Evolutionary conservation across 2,888 invertebrate genomes (phyloP).

Genomic region (Norana najaformis): DNA sequence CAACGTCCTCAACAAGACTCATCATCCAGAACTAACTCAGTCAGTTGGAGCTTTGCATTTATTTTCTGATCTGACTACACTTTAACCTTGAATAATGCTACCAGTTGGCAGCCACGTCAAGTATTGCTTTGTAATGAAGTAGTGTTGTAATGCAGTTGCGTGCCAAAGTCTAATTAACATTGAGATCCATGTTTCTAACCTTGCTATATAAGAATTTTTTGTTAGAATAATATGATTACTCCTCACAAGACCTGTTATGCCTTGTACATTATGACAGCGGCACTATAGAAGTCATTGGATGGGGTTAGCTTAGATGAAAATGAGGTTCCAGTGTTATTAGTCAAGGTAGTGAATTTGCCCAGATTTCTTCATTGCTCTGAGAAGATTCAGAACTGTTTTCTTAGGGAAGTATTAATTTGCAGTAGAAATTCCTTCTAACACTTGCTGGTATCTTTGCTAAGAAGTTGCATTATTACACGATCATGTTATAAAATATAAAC

Average conservation of each 20-base stretch:
- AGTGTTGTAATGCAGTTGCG: background rate
- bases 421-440: background rate
- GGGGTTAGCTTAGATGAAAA: too few species aligned
- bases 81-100: background rate
- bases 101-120: background rate
- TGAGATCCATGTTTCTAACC: background rate
- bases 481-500: background rate
- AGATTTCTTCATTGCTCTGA: background rate
- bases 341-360: background rate
- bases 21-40: slow-evolving; percentile 81
- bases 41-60: slow-evolving; percentile 43
- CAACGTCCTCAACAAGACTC: slow-evolving; percentile 71
- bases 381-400: too few species aligned
- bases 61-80: background rate
- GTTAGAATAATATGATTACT: too few species aligned
- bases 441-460: too few species aligned
- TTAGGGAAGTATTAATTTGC: background rate
- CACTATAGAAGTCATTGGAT: too few species aligned
- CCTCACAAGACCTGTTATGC: too few species aligned
- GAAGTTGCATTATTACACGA: background rate
- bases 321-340: background rate
- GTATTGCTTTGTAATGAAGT: background rate
- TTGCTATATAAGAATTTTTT: background rate
- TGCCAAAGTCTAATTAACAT: background rate
- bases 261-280: too few species aligned